phyloP scores from a whole-genome alignment of 2,888 invertebrate species.

The Toxonevra muliebris region DNA sequence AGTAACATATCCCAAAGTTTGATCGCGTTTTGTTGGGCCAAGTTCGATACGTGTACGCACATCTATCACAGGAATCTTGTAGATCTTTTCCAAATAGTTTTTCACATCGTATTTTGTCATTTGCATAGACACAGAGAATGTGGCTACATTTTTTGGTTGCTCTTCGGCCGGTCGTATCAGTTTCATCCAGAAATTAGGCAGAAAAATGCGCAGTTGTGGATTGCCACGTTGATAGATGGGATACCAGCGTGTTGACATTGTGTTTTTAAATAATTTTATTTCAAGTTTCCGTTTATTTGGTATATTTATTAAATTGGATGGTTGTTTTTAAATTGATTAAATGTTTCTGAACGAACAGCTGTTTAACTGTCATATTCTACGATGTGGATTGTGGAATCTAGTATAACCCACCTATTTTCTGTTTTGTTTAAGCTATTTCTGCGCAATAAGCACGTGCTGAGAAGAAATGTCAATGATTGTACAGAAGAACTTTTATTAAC shows the following conservation, averaged over 20 bases:
- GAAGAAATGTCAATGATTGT: too few species aligned
- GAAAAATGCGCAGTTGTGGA: slow-evolving; percentile 91
- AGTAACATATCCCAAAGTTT: slow-evolving; percentile 72
- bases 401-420: too few species aligned
- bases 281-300: too few species aligned
- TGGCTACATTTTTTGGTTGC: slow-evolving; percentile 82
- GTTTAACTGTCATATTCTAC: too few species aligned
- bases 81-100: slow-evolving; percentile 96
- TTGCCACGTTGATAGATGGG: slow-evolving; percentile 91
- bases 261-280: background rate
- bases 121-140: slow-evolving; percentile 90
- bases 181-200: slow-evolving; percentile 99
- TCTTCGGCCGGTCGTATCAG: slow-evolving; percentile 75
- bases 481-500: too few species aligned
- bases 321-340: too few species aligned
- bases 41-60: slow-evolving; percentile 79
- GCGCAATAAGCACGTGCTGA: too few species aligned
- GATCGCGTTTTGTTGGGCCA: slow-evolving; percentile 74
- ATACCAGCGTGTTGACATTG: slow-evolving; percentile 73
- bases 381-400: too few species aligned
- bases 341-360: too few species aligned
- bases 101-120: slow-evolving; percentile 92
- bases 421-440: too few species aligned
- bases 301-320: too few species aligned
- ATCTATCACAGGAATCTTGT: slow-evolving; percentile 81